Evolutionary conservation across 2,113 vertebrate genomes (phyloP).

Genomic region (Amblyornis subalaris): DNA sequence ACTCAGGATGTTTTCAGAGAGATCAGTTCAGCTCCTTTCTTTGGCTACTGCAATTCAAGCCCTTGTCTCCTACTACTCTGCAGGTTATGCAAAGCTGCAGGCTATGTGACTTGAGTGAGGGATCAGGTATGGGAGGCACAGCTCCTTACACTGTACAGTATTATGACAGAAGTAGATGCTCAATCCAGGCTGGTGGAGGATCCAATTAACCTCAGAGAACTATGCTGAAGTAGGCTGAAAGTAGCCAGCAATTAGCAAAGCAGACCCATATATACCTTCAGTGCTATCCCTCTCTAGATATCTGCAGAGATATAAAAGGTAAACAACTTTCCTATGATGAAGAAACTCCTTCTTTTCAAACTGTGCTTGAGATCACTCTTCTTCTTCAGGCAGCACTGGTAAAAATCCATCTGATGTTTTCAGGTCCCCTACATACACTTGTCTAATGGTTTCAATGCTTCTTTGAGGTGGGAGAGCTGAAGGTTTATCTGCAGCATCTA

Average conservation of each 20-base stretch:
- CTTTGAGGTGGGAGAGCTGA: background rate
- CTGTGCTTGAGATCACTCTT: background rate
- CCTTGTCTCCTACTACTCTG: background rate
- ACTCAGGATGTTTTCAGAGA: background rate
- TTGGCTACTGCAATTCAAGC: background rate
- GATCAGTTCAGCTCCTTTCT: background rate
- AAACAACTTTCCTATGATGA: background rate
- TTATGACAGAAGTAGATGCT: background rate
- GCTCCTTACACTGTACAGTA: background rate
- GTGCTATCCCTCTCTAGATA: background rate
- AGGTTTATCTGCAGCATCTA: background rate
- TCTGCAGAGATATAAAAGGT: background rate
- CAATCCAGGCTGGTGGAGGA: background rate
- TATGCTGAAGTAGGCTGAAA: background rate
- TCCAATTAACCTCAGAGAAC: background rate
- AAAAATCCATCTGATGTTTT: background rate
- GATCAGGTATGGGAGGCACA: background rate
- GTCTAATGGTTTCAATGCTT: background rate
- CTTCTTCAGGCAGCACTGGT: background rate
- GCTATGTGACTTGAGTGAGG: background rate
- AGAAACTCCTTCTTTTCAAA: background rate
- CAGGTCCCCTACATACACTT: background rate
- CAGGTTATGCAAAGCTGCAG: background rate
- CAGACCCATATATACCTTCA: background rate
- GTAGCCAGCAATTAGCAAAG: background rate